These are phyloP conservation scores for Cichladusa arquata DNA, from an alignment of 2,113 vertebrate species.

Conservation along the genomic window DNA sequence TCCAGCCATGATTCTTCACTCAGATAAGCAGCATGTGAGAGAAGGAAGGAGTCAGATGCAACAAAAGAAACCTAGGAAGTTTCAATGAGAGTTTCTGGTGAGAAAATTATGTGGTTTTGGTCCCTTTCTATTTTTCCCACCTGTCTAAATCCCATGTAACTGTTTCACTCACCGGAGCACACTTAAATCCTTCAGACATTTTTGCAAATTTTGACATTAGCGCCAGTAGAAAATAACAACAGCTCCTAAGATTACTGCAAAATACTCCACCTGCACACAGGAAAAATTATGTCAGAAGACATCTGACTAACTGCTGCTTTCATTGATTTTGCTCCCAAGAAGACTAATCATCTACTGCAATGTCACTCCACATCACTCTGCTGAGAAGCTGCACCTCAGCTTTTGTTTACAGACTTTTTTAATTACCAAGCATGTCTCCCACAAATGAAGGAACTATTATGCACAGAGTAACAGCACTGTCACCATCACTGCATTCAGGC, in stretches of 20 bases:
- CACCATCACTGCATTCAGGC: background rate
- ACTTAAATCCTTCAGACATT: background rate
- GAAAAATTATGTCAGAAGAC: background rate
- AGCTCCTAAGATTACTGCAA: background rate
- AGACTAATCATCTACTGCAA: background rate
- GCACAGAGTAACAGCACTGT: background rate
- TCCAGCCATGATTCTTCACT: slow-evolving; percentile 20
- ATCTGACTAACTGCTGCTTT: slow-evolving; percentile 6
- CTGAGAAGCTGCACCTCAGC: slow-evolving; percentile 2
- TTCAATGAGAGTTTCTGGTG: background rate
- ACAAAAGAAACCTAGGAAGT: background rate
- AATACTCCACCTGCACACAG: background rate
- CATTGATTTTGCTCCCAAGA: slow-evolving; percentile 16
- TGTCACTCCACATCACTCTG: background rate
- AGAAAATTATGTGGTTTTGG: background rate
- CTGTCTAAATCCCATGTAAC: background rate
- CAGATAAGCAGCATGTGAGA: slow-evolving; percentile 26
- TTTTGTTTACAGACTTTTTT: slow-evolving; percentile 30
- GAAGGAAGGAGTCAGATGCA: background rate
- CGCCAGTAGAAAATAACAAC: background rate
- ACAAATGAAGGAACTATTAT: background rate
- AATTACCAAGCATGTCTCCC: background rate
- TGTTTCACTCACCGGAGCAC: background rate
- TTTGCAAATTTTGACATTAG: background rate
- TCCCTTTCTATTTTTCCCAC: background rate